Evolutionary conservation across 2,888 invertebrate genomes (phyloP).

Genomic region (Schizotus pectinicornis): DNA sequence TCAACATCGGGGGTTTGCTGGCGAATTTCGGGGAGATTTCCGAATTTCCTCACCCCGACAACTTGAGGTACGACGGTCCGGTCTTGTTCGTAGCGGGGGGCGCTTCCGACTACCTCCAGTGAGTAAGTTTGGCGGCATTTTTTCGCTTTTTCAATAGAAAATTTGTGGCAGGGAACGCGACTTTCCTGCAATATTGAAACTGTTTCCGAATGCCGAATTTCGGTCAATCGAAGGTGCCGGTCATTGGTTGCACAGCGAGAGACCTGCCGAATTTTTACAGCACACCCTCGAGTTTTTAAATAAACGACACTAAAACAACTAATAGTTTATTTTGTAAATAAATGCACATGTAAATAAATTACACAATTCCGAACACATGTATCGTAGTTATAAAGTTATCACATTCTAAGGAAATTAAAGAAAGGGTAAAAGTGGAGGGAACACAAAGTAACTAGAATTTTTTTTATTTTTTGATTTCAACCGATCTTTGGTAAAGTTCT

Average conservation of each 20-base stretch:
- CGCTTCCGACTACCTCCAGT: conserved; percentile 83
- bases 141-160: conserved; percentile 25
- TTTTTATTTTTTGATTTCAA: not conserved
- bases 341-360: conserved; percentile 20
- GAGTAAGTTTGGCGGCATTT: conserved; percentile 42
- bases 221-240: conserved; percentile 80
- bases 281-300: conserved; percentile 68
- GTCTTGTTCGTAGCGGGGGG: conserved; percentile 85
- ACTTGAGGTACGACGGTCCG: conserved; percentile 62
- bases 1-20: conserved; percentile 78
- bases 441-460: not conserved
- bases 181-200: conserved; percentile 67
- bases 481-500: too few species aligned
- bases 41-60: conserved; percentile 65
- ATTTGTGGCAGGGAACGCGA: conserved; percentile 60
- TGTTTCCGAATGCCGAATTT: conserved; percentile 77
- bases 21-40: conserved; percentile 70
- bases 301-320: conserved; percentile 20
- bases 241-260: conserved; percentile 94
- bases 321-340: conserved; percentile 21
- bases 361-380: conserved; percentile 24
- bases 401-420: conserved; percentile 17
- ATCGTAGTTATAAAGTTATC: conserved; percentile 15
- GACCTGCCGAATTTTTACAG: conserved; percentile 79
- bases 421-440: conserved; percentile 1